Base-by-base conservation (phyloP, 2,113 vertebrate genomes). In the Nanorana parkeri region DNA sequence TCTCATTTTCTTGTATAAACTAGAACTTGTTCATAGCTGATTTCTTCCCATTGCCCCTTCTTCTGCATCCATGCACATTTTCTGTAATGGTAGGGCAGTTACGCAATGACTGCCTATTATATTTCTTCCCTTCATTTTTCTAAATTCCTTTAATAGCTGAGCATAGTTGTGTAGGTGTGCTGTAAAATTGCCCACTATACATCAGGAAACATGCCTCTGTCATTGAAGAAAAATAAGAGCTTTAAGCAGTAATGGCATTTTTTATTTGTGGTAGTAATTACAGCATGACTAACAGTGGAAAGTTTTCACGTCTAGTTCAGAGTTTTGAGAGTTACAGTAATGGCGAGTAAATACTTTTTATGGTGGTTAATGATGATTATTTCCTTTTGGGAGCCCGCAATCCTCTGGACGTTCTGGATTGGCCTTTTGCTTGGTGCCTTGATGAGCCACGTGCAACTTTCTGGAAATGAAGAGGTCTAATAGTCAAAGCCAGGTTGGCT, bases 181-280 rank as follows among this genome's bases (percentile, higher is more conserved):
- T 5, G 26, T 78, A 78, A 67, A 6, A 20, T 78, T 77, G 23
- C 17, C 47, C 32, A 15, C 29, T 7, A 64, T 29, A 10, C 2
- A 29, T 56, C 13, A 17, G 28, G 28, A 58, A 56, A 68, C 15
- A 5, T 68, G 28, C 28, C 28, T 15, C 17, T 23, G 0, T 68
- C 32, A 11, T 41, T 47, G 13, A n/a, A 4, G 32, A 36, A 77
- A 77, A 52, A 66, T 24, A 20, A 21, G 63, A 0, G 20, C 41
- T 41, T 69, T 68, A 55, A 68, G 41, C 75, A 47, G 77, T 68
- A 79, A 79, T 68, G 26, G 21, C 17, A 7, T 64, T 78, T 68
- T 68, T 68, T 68, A 17, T 79, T 68, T 69, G 66, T 55, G 55
- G 29, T 60, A 60, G 65, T 80, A 80, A 80, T 80, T 80, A 36